Percentiles rank a stretch among this genome's conserved stretches.
Evolutionary conservation across 2,888 invertebrate genomes (phyloP).

Genomic region (Pandemis heparana): DNA sequence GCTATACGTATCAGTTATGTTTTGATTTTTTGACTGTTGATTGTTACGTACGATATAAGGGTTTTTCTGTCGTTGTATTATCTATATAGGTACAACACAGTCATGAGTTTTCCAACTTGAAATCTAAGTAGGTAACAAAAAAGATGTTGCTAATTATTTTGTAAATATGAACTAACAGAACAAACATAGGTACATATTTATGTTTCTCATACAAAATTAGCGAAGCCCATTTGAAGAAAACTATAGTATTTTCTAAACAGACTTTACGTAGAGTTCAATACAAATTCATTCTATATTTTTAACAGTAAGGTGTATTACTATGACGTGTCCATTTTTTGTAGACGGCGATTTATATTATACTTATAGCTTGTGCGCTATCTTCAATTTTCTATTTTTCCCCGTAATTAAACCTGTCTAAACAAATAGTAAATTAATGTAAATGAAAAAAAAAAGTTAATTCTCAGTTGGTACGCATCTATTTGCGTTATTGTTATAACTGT

Average conservation of each 20-base stretch:
- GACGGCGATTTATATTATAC: too few species aligned
- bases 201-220: neutral
- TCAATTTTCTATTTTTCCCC: neutral
- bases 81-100: neutral
- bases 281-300: too few species aligned
- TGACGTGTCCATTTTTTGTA: too few species aligned
- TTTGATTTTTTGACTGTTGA: neutral
- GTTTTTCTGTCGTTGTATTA: neutral
- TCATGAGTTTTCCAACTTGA: too few species aligned
- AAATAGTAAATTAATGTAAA: neutral
- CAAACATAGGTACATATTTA: neutral
- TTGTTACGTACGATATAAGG: neutral
- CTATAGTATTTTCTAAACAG: too few species aligned
- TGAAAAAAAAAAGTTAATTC: neutral
- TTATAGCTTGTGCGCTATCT: neutral
- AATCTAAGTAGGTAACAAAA: neutral
- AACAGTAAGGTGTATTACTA: too few species aligned
- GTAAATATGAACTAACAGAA: slow-evolving; percentile 14
- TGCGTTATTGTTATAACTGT: slow-evolving; percentile 19
- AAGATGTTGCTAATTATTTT: slow-evolving; percentile 10
- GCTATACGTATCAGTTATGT: slow-evolving; percentile 1
- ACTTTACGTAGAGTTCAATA: too few species aligned
- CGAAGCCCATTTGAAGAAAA: neutral
- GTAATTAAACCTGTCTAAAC: neutral
- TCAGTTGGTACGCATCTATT: slow-evolving; percentile 1